phyloP scores from a whole-genome alignment of 2,113 vertebrate species.

The Dolichotis patagonum region DNA sequence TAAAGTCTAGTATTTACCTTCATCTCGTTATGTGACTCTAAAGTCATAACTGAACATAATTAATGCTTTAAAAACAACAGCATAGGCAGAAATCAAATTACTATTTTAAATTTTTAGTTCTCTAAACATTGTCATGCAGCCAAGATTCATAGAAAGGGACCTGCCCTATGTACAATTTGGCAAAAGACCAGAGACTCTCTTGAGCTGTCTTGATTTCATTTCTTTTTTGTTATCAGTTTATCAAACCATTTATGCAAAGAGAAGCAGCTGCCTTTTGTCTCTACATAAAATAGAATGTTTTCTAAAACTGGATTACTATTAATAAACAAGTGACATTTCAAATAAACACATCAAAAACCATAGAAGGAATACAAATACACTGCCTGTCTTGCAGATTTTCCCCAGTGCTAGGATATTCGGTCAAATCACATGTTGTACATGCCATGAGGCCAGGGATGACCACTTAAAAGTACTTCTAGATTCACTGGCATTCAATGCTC shows the following conservation, averaged over 20 bases:
- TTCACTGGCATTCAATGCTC: not conserved
- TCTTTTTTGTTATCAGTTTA: slow-evolving; percentile 27
- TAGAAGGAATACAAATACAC: not conserved
- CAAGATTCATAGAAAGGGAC: slow-evolving; percentile 23
- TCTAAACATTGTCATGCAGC: slow-evolving; percentile 19
- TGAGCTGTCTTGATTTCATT: not conserved
- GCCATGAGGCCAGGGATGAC: not conserved
- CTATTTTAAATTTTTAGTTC: slow-evolving; percentile 50
- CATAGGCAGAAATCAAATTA: not conserved
- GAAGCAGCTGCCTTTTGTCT: not conserved
- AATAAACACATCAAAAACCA: slow-evolving; percentile 29
- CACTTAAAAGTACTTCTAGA: not conserved
- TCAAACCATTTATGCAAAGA: slow-evolving; percentile 13
- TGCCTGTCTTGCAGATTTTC: not conserved
- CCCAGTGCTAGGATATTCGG: not conserved
- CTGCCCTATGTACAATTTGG: not conserved
- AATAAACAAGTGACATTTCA: slow-evolving; percentile 21
- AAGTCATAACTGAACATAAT: not conserved
- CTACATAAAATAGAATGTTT: not conserved
- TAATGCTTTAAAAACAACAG: slow-evolving; percentile 40
- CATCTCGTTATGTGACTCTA: slow-evolving; percentile 12
- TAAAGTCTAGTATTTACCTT: slow-evolving; percentile 36
- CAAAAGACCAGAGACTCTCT: slow-evolving; percentile 1
- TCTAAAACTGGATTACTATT: slow-evolving; percentile 8
- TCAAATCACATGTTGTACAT: not conserved